Base-by-base conservation (phyloP, 2,797 vertebrate genomes). In the Tachyglossus aculeatus region DNA sequence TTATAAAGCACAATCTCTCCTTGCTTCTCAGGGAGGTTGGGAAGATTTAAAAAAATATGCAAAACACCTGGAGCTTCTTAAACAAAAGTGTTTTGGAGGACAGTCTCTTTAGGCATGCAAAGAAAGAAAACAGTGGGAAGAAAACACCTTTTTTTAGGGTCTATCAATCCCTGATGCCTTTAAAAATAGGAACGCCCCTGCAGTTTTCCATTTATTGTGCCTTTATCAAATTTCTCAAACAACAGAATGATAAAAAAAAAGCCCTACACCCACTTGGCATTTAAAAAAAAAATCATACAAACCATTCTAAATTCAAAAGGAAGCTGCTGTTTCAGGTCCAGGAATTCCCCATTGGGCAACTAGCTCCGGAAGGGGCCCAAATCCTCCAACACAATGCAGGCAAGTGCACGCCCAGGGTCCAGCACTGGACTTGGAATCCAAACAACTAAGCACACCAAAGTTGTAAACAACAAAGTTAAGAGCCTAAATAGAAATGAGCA, bases 231-330 rank as follows among this genome's bases (percentile, higher is more conserved):
- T 6, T 69, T 25, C 27, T 64, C 43, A 56, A 57, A 44, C 61
- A 37, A 52, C 48, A 51, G 18, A 56, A 34, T 52, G 40, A 43
- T 55, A 48, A 43, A 54, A 60, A 71, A 70, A 36, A 66, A n/a
- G n/a, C 50, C 16, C 39, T 45, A 57, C 1, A 43, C 19, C 25
- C 4, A 45, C 29, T 31, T 47, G 43, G 33, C 32, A 67, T 36
- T 70, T 27, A 63, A 55, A n/a, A n/a, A n/a, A n/a, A n/a, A n/a
- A 51, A 59, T 15, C 33, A 67, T 16, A 54, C 9, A 58, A 38
- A 40, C 7, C 40, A 19, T 38, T 59, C 22, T 7, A 18, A 48
- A 33, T 66, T 63, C 13, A 29, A 56, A 66, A 19, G 44, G 10
- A 38, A 54, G 13, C 8, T 38, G 7, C 11, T 16, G 40, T 38